Evolutionary conservation across 2,113 vertebrate species (phyloP), one percentile per base, ranked within the genome.

Genomic region (Perognathus longimembris): DNA sequence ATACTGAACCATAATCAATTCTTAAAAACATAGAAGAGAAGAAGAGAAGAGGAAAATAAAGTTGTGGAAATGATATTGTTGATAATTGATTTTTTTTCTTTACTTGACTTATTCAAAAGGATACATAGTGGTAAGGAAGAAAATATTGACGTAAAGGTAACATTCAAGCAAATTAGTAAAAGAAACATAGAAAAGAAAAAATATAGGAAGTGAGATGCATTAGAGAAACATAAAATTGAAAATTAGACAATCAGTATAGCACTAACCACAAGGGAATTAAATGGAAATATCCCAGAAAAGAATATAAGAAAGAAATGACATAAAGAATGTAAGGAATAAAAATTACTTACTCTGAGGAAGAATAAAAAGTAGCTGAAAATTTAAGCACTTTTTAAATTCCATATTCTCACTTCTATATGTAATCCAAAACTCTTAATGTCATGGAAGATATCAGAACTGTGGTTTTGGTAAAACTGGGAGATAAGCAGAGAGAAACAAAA

Each of bases 11-110:
- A 79, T 70, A 12, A 71, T 59, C 54, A 12, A 71, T 59, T 45
- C 77, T 92, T 94, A 69, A 59, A 82, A 77, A 54, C 11, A 91
- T 5, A 87, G 69, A 54, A 57, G 18, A 70, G 34, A 21, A 74
- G 34, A 86, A 70, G 38, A 93, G 34, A 17, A 26, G 30, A 67
- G 34, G 77, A 84, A 88, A 90, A 70, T 32, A 0, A 18, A 7
- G n/a, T 10, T 4, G 6, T 32, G 54, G 34, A 64, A 17, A 90
- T 42, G 20, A 38, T 3, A 89, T 90, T 79, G 20, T 78, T 70
- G 17, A 34, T 69, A n/a, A 6, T 34, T 45, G 45, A 12, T 36
- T 64, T 59, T 5, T 22, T 69, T 42, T 45, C 18, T 10, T 64
- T 45, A 34, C 50, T 89, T 73, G 89, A 64, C 66, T 71, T 17